Percentiles rank a stretch among this genome's conserved stretches.
Evolutionary conservation across 2,888 invertebrate species (phyloP).

Genomic region (Heteropelma amictum): DNA sequence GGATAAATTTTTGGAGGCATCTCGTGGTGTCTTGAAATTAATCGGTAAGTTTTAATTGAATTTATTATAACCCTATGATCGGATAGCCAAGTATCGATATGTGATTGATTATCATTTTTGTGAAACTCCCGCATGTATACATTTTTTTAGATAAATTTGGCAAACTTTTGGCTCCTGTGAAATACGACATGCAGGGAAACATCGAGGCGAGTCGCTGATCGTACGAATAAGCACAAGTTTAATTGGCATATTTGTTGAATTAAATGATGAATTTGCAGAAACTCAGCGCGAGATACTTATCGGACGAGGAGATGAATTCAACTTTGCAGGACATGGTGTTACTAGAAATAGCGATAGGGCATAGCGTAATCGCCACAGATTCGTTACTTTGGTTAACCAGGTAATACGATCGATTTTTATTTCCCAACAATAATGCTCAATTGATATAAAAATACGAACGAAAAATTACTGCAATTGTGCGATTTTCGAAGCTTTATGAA

Average conservation of each 20-base stretch:
- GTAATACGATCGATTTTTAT: slow-evolving; percentile 74
- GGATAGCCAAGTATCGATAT: background rate
- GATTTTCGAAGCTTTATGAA: too few species aligned
- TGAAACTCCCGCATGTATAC: background rate
- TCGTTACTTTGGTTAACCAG: slow-evolving; percentile 88
- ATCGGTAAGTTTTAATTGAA: slow-evolving; percentile 83
- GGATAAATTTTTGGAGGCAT: slow-evolving; percentile 81
- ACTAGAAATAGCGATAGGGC: slow-evolving; percentile 80
- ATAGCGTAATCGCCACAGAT: slow-evolving; percentile 79
- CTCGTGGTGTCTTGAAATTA: slow-evolving; percentile 81
- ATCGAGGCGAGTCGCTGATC: slow-evolving; percentile 81
- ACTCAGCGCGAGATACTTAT: slow-evolving; percentile 80
- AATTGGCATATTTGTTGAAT: background rate
- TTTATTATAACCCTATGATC: slow-evolving; percentile 17
- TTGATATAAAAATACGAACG: background rate
- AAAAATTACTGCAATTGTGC: too few species aligned
- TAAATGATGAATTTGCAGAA: slow-evolving; percentile 79
- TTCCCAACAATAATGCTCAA: background rate
- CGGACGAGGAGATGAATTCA: slow-evolving; percentile 79
- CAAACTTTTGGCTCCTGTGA: slow-evolving; percentile 85
- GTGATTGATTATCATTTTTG: background rate
- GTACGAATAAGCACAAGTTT: background rate
- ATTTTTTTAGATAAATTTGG: slow-evolving; percentile 85
- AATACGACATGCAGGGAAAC: slow-evolving; percentile 88
- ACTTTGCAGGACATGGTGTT: slow-evolving; percentile 86